Conservation (phyloP, 2,113 vertebrate genomes). For the Myotis davidii region DNA sequence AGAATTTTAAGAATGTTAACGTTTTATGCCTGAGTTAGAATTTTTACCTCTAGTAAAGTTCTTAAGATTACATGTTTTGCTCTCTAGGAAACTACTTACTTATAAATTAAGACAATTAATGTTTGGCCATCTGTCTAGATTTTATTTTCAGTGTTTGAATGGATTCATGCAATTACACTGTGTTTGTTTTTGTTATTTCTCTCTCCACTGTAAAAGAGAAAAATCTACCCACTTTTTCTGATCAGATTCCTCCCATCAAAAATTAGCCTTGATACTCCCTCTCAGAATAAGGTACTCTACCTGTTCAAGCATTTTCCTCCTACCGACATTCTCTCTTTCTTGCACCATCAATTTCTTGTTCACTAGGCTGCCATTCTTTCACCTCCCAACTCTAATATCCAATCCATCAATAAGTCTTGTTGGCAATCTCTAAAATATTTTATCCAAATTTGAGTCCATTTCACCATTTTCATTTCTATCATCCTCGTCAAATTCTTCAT, state of each 20-base stretch:
- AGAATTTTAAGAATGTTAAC: background rate
- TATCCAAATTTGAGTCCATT: background rate
- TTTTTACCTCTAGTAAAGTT: background rate
- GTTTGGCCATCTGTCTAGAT: background rate
- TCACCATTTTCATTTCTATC: background rate
- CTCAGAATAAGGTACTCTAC: background rate
- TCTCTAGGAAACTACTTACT: background rate
- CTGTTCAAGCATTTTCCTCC: background rate
- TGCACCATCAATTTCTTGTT: background rate
- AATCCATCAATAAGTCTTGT: background rate
- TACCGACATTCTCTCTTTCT: background rate
- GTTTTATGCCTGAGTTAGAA: background rate
- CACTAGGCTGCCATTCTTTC: background rate
- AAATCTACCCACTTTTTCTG: background rate
- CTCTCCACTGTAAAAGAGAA: background rate
- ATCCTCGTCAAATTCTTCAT: background rate
- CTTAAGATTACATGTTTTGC: background rate
- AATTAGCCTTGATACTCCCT: background rate
- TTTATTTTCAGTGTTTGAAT: background rate
- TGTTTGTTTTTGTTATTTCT: background rate
- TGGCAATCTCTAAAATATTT: background rate
- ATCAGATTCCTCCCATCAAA: background rate
- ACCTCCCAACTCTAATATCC: background rate
- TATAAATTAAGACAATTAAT: conserved; percentile 13
- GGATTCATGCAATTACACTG: background rate